Percentiles rank a stretch among this genome's conserved stretches.
These are phyloP conservation scores for Rotaria magnacalcarata DNA, from an alignment of 2,888 invertebrate species.

Conservation along the genomic window DNA sequence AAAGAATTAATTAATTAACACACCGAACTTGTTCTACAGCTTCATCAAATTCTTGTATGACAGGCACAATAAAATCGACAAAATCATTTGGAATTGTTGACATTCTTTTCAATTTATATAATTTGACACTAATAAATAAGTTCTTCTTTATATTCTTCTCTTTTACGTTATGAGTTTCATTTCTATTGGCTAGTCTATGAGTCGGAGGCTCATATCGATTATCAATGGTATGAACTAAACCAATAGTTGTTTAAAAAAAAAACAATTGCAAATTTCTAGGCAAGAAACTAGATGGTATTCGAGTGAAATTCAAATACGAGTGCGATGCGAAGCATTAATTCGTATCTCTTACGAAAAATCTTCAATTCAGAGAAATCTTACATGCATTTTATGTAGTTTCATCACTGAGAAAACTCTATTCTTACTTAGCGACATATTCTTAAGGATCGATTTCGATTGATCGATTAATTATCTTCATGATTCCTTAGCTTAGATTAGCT, in stretches of 20 bases:
- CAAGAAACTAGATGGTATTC: no score
- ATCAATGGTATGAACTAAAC: background rate
- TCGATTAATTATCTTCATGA: no score
- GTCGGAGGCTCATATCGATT: background rate
- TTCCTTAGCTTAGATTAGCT: no score
- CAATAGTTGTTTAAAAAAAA: background rate
- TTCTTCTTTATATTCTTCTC: background rate
- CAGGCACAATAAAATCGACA: background rate
- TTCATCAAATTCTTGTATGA: constrained; percentile 13
- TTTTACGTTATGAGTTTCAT: background rate
- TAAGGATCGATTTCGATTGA: no score
- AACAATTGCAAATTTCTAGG: background rate
- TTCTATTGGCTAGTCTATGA: background rate
- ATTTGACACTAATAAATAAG: background rate
- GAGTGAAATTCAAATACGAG: no score
- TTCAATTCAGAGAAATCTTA: no score
- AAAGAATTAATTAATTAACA: background rate
- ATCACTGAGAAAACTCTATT: no score
- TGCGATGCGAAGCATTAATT: no score
- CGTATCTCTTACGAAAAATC: no score
- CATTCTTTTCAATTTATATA: background rate
- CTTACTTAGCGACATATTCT: no score
- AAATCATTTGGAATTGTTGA: constrained; percentile 14
- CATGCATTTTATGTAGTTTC: no score
- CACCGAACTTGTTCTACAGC: constrained; percentile 6